Base-by-base conservation (phyloP, 2,888 invertebrate genomes). In the Tetanocera ferruginea region DNA sequence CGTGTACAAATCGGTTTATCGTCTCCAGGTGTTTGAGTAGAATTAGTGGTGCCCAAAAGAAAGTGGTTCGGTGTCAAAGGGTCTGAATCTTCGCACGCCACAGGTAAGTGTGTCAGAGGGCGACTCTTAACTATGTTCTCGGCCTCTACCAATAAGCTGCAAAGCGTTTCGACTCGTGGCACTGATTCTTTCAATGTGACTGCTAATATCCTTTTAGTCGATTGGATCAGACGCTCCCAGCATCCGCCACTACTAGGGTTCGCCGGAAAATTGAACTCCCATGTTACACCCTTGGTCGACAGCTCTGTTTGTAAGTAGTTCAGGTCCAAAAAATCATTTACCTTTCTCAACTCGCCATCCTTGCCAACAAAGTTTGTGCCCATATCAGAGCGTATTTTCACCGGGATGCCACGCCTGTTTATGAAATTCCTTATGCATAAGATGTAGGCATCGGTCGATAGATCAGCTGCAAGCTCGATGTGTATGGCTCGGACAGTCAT, bases 161-260 rank as follows among this genome's bases (percentile, higher is more conserved):
- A 78, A 80, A 0, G 79, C 60, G 11, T 76, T 66, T n/a, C 70
- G 14, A 70, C 70, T 28, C 51, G 70, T 25, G 70, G 70, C n/a
- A n/a, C n/a, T n/a, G n/a, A n/a, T n/a, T n/a, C n/a, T n/a, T n/a
- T n/a, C n/a, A n/a, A n/a, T n/a, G n/a, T n/a, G n/a, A n/a, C n/a
- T n/a, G n/a, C n/a, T n/a, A n/a, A n/a, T n/a, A n/a, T n/a, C n/a
- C n/a, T n/a, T n/a, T n/a, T n/a, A n/a, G n/a, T n/a, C n/a, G n/a
- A n/a, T n/a, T 71, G 77, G 2, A 79, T 72, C 31, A 80, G 62
- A 8, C 70, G 72, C 49, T 81, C 79, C 79, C 79, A 79, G 60
- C 73, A 73, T 28, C 76, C 79, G 3, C 79, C 78, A 4, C 62
- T 76, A 4, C 55, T 37, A 9, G 76, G 78, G 23, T 80, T 78